These are phyloP conservation scores for Leucophenga montana DNA, from an alignment of 2,888 invertebrate genomes.

Conservation along the genomic window DNA sequence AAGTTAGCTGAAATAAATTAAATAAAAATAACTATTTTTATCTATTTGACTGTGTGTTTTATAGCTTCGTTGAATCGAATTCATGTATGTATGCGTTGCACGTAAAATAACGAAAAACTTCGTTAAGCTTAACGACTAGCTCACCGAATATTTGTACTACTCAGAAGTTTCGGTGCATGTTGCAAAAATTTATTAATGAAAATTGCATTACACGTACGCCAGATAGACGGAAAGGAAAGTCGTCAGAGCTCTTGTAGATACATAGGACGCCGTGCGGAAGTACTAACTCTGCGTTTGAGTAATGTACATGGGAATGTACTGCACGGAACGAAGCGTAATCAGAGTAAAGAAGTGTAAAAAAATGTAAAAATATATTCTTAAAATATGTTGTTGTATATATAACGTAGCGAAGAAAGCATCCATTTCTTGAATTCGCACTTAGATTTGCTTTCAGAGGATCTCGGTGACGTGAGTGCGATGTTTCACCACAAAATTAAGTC, in stretches of 20 bases:
- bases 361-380: too few relatives aligned
- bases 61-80: constrained; percentile 35
- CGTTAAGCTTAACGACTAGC: constrained; percentile 40
- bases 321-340: too few relatives aligned
- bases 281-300: background rate
- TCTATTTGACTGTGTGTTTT: constrained; percentile 32
- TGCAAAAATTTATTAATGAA: background rate
- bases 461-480: too few relatives aligned
- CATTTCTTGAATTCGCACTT: too few relatives aligned
- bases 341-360: too few relatives aligned
- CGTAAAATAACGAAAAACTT: constrained; percentile 50
- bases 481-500: too few relatives aligned
- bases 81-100: constrained; percentile 25
- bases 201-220: constrained; percentile 4
- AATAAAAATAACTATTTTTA: background rate
- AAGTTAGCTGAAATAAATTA: background rate
- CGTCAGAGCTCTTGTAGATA: background rate
- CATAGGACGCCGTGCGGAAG: background rate
- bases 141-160: background rate
- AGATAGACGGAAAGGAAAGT: background rate
- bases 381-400: too few relatives aligned
- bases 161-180: background rate
- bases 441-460: too few relatives aligned
- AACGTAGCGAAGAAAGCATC: too few relatives aligned
- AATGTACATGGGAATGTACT: too few relatives aligned